Evolutionary conservation across 2,888 invertebrate genomes (phyloP).

Genomic region (Hyposoter didymator): DNA sequence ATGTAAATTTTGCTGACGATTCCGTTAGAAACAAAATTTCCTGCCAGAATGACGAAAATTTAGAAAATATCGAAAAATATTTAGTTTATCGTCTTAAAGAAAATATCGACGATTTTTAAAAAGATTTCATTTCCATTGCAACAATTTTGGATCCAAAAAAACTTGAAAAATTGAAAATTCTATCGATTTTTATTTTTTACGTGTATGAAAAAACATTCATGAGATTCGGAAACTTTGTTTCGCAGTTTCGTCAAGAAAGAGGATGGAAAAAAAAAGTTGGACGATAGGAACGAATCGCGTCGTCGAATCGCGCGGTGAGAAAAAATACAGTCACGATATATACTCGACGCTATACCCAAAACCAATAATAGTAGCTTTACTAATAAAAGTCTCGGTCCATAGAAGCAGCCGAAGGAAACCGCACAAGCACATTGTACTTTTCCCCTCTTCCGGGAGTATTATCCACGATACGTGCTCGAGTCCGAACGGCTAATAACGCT

Average conservation of each 20-base stretch:
- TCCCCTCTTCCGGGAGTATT: slow-evolving; percentile 56
- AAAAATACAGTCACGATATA: background rate
- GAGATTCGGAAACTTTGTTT: background rate
- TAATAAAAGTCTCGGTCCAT: slow-evolving; percentile 27
- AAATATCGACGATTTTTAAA: too few species aligned
- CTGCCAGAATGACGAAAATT: too few species aligned
- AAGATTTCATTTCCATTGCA: too few species aligned
- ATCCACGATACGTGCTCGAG: slow-evolving; percentile 68
- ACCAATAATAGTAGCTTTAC: slow-evolving; percentile 25
- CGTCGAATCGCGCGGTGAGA: background rate
- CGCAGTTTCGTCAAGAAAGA: background rate
- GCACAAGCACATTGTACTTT: slow-evolving; percentile 9
- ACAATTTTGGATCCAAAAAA: too few species aligned
- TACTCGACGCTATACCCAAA: background rate
- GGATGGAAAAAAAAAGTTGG: background rate
- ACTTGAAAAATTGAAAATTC: too few species aligned
- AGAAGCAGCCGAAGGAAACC: slow-evolving; percentile 7
- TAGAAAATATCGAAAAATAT: too few species aligned
- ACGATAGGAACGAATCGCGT: background rate
- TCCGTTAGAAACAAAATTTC: too few species aligned
- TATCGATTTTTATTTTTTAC: background rate
- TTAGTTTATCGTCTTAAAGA: too few species aligned
- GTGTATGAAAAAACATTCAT: background rate
- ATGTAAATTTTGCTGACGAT: too few species aligned
- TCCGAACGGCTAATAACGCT: slow-evolving; percentile 71